Percentiles rank a stretch among this genome's conserved stretches.
Conservation (phyloP, 2,797 vertebrate genomes). For the Pipistrellus pipistrellus region DNA sequence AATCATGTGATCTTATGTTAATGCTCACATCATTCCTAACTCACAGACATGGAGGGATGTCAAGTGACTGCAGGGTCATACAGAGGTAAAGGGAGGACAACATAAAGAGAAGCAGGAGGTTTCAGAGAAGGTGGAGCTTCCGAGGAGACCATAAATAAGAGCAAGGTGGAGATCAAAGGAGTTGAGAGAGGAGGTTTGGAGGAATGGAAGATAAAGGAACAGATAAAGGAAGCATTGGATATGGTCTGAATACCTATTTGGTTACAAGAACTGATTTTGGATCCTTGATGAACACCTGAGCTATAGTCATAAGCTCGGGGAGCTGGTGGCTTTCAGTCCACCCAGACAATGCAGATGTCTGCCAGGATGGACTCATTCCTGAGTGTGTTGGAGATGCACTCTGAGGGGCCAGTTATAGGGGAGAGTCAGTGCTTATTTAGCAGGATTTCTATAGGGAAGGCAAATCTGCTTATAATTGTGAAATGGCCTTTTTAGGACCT, state of each 20-base stretch:
- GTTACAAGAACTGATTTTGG: background rate
- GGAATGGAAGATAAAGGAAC: background rate
- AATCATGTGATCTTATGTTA: background rate
- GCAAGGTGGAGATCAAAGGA: background rate
- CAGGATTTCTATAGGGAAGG: background rate
- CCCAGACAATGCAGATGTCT: background rate
- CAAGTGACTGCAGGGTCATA: background rate
- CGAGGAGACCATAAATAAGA: background rate
- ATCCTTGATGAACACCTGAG: background rate
- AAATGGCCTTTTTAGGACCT: background rate
- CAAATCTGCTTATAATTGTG: background rate
- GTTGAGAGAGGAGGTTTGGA: background rate
- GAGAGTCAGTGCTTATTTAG: background rate
- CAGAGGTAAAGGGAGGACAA: background rate
- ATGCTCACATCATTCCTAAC: background rate
- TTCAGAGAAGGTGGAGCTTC: background rate
- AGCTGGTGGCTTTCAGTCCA: background rate
- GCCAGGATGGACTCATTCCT: background rate
- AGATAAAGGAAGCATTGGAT: background rate
- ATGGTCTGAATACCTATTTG: background rate
- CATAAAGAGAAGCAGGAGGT: background rate
- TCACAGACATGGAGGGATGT: background rate
- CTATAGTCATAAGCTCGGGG: background rate
- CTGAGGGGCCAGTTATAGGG: background rate
- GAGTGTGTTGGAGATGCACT: fast-evolving